Conservation (phyloP, 1,140 invertebrate species). For the Panulirus ornatus region DNA sequence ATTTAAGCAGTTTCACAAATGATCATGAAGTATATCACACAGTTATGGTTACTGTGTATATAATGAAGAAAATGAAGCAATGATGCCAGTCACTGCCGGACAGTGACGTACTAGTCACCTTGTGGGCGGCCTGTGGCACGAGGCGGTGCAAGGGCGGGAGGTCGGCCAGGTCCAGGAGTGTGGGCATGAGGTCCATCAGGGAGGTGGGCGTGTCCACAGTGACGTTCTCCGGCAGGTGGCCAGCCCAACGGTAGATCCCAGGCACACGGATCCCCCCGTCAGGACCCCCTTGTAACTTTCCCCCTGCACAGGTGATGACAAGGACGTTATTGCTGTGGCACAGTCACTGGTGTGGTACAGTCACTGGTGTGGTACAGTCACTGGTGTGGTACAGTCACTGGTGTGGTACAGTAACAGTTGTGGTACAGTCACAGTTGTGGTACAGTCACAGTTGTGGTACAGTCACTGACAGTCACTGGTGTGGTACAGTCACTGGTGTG, state of each 20-base stretch:
- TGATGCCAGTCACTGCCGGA: too few relatives aligned
- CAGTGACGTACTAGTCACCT: background rate
- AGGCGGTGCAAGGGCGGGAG: slow-evolving; percentile 19
- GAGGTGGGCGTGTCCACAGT: slow-evolving; percentile 77
- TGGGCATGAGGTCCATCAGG: slow-evolving; percentile 79
- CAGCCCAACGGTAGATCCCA: slow-evolving; percentile 77
- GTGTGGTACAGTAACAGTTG: too few relatives aligned
- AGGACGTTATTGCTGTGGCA: too few relatives aligned
- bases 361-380: too few relatives aligned
- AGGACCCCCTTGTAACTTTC: slow-evolving; percentile 78
- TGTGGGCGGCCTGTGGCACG: background rate
- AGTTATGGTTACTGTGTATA: too few relatives aligned
- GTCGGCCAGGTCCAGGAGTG: slow-evolving; percentile 75
- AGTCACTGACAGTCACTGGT: slow-evolving; percentile 26
- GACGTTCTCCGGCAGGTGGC: slow-evolving; percentile 73
- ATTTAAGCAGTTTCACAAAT: too few relatives aligned
- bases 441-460: too few relatives aligned
- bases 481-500: too few relatives aligned
- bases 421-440: too few relatives aligned
- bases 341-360: too few relatives aligned
- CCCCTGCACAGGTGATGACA: slow-evolving; percentile 76
- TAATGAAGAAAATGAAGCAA: background rate
- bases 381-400: too few relatives aligned
- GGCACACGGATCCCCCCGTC: slow-evolving; percentile 81
- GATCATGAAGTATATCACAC: too few relatives aligned